phyloP scores from a whole-genome alignment of 2,113 vertebrate species.

The Rhodinocichla rosea region DNA sequence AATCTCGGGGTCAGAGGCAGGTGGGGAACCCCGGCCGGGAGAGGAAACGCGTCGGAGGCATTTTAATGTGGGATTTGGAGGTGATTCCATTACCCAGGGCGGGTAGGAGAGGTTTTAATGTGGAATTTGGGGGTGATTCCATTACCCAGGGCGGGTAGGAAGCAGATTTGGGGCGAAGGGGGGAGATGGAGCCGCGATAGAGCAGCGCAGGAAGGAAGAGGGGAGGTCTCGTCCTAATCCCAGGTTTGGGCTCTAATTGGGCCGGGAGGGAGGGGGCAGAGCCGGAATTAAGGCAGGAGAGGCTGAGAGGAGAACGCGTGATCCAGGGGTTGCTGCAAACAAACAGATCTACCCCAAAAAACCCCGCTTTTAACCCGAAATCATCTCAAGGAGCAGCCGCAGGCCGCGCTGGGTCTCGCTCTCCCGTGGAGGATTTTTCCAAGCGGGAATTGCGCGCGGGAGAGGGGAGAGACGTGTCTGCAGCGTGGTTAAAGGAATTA shows the following conservation, averaged over 20 bases:
- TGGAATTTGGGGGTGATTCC: not conserved
- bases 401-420: not conserved
- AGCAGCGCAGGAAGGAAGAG: not conserved
- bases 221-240: not conserved
- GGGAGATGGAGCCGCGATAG: not conserved
- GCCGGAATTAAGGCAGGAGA: not conserved
- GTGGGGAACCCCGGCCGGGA: not conserved
- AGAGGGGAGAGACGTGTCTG: slow-evolving; percentile 37
- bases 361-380: not conserved
- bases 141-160: not conserved
- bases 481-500: slow-evolving; percentile 82
- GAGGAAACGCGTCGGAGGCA: not conserved
- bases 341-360: not conserved
- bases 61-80: not conserved
- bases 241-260: not conserved
- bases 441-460: not conserved
- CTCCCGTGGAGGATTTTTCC: not conserved
- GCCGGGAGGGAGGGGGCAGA: not conserved
- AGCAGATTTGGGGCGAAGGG: not conserved
- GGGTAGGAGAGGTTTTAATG: not conserved
- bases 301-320: not conserved
- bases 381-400: not conserved
- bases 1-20: not conserved
- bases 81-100: not conserved
- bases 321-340: not conserved